Base-by-base conservation (phyloP, 2,113 vertebrate species). In the Neogobius melanostomus region DNA sequence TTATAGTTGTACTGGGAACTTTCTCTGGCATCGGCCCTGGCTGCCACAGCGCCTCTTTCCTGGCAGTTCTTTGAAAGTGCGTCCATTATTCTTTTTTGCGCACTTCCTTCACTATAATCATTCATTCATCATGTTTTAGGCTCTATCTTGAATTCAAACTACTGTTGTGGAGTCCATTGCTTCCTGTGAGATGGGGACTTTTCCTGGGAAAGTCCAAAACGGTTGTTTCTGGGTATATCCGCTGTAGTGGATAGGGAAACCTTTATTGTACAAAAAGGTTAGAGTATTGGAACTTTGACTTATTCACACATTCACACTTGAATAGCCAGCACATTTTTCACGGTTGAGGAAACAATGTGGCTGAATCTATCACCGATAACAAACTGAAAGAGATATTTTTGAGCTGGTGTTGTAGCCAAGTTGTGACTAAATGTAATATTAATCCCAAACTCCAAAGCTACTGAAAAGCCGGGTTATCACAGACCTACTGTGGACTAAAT, bases 201-300 rank as follows among this genome's bases (percentile, higher is more conserved):
- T 86, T 76, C 46, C 75, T 66, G 82, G 77, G 76, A 81, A 87
- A 83, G 71, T 83, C 79, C 78, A 8, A 51, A 15, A 64, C 1
- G 28, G 1, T 64, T 11, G 9, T 71, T 36, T 56, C 56, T 46
- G 65, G 3, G 61, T 61, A 44, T 7, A 64, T 48, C 68, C 71
- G 15, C 16, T 45, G 28, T n/a, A 49, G 47, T 73, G 9, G n/a
- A 8, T 44, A 5, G 36, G 9, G 43, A 61, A 67, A 21, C 8
- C 4, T 28, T 44, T 53, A 42, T 51, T 16, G 56, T 15, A 47
- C 43, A 6, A 71, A 46, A 66, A 71, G 47, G 44, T 8, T 48
- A 45, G 44, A 45, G 42, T n/a, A 61, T 61, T 61, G 42, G n/a
- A 44, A 61, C 59, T 61, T 57, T 61, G 59, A 44, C 59, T 43